Evolutionary conservation across 2,113 vertebrate genomes (phyloP).

Genomic region (Halcyon senegalensis): DNA sequence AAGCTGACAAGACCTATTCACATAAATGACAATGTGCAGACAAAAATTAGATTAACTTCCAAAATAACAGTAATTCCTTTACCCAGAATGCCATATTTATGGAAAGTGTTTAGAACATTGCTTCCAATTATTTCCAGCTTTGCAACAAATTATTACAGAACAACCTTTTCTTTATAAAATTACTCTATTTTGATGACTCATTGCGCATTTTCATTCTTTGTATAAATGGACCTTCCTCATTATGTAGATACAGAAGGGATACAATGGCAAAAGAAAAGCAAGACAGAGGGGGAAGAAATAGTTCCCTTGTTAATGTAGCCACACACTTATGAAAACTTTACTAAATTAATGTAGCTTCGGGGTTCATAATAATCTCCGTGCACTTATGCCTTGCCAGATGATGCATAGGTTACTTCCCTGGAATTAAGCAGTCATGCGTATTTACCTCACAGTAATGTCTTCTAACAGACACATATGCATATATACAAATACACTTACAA

Average conservation of each 20-base stretch:
- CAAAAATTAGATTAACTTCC: constrained; percentile 67
- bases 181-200: constrained; percentile 27
- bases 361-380: constrained; percentile 27
- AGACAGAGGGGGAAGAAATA: not conserved
- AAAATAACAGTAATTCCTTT: constrained; percentile 63
- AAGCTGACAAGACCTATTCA: constrained; percentile 62
- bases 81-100: constrained; percentile 46
- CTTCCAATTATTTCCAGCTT: constrained; percentile 51
- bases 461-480: not conserved
- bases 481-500: not conserved
- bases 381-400: not conserved
- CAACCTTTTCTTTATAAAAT: constrained; percentile 63
- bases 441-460: constrained; percentile 31
- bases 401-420: constrained; percentile 37
- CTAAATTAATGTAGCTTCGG: constrained; percentile 34
- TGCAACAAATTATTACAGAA: constrained; percentile 48
- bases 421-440: constrained; percentile 30
- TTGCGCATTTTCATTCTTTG: constrained; percentile 20
- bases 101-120: constrained; percentile 21
- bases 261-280: constrained; percentile 18
- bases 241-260: not conserved
- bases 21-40: constrained; percentile 30
- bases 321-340: constrained; percentile 17
- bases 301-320: not conserved
- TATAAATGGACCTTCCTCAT: not conserved